Percentiles rank a stretch among this genome's conserved stretches.
phyloP scores from a whole-genome alignment of 2,888 invertebrate species.

The Lymantria dispar region DNA sequence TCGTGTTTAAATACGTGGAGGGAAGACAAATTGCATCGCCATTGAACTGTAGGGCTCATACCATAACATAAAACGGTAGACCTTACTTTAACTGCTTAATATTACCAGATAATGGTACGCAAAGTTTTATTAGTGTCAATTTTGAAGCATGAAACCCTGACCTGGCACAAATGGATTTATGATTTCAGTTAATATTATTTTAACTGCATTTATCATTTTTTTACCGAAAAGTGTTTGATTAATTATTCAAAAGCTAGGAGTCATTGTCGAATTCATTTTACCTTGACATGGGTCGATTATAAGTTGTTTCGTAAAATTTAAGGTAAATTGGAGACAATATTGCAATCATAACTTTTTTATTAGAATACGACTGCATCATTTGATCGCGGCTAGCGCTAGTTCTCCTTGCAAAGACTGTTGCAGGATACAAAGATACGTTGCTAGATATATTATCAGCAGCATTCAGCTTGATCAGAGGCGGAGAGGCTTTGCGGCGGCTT shows the following conservation, averaged over 20 bases:
- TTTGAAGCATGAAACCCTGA: conserved; percentile 24
- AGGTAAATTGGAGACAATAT: conserved; percentile 37
- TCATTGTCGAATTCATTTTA: conserved; percentile 24
- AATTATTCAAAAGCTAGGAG: conserved; percentile 26
- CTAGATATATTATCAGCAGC: too few species aligned
- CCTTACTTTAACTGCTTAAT: conserved; percentile 9
- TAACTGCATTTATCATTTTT: conserved; percentile 19
- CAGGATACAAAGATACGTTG: too few species aligned
- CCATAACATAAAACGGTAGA: not conserved
- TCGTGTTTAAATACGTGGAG: too few species aligned
- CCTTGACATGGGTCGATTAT: conserved; percentile 48
- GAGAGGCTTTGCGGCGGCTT: too few species aligned
- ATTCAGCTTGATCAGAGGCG: too few species aligned
- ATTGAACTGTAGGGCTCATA: too few species aligned
- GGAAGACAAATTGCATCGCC: too few species aligned
- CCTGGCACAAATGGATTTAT: conserved; percentile 31
- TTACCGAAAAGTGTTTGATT: conserved; percentile 21
- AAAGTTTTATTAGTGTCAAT: conserved; percentile 13
- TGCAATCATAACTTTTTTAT: conserved; percentile 18
- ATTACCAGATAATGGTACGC: conserved; percentile 20
- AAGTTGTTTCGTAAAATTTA: conserved; percentile 21
- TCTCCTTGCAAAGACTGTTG: too few species aligned
- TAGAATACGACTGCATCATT: too few species aligned
- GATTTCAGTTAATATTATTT: conserved; percentile 22
- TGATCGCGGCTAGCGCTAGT: too few species aligned